Conservation (phyloP, 2,113 vertebrate genomes). For the Xerus inauris region DNA sequence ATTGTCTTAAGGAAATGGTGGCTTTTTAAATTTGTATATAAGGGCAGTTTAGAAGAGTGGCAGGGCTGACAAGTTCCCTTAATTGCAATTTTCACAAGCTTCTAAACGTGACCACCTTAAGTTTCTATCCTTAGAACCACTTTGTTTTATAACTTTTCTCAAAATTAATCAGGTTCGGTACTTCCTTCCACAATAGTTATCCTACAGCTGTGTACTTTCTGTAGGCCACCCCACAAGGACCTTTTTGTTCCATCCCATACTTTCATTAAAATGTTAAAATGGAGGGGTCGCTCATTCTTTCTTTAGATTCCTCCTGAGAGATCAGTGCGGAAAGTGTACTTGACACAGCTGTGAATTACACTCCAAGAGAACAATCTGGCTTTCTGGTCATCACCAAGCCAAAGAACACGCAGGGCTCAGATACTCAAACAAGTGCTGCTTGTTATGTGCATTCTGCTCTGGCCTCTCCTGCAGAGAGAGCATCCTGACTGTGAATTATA, state of each 20-base stretch:
- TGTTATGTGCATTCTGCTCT: not conserved
- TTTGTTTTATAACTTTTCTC: not conserved
- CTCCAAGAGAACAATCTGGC: not conserved
- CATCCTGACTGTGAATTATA: not conserved
- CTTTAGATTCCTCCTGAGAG: not conserved
- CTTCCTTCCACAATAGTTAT: not conserved
- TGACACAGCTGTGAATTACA: not conserved
- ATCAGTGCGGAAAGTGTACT: not conserved
- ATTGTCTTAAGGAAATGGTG: not conserved
- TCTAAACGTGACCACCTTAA: not conserved
- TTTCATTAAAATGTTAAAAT: not conserved
- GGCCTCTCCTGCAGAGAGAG: not conserved
- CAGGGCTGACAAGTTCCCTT: not conserved
- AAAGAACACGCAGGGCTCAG: not conserved
- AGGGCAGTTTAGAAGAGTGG: not conserved
- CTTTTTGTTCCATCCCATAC: not conserved
- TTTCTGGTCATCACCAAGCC: slow-evolving; percentile 6
- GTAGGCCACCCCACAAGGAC: not conserved
- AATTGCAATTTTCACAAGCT: not conserved
- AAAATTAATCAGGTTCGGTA: not conserved
- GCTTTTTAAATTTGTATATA: slow-evolving; percentile 16
- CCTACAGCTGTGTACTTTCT: not conserved
- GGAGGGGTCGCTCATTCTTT: not conserved
- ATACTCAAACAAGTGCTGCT: not conserved
- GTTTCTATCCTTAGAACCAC: not conserved